Evolutionary conservation across 2,888 invertebrate species (phyloP).

Genomic region (Trachelus stipa): DNA sequence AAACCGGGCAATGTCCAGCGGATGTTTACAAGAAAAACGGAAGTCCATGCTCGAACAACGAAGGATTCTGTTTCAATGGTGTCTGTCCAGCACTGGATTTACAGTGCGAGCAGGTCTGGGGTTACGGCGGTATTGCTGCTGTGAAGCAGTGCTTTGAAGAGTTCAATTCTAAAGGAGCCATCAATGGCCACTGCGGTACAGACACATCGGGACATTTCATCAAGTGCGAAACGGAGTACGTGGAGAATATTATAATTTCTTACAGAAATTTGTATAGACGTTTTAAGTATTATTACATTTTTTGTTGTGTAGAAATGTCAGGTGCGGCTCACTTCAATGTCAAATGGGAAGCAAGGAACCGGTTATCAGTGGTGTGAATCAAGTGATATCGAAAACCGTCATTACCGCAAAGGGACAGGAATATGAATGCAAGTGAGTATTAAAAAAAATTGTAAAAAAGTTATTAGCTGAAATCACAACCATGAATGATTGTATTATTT

Average conservation of each 20-base stretch:
- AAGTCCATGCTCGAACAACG: conserved; percentile 78
- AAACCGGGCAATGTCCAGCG: conserved; percentile 87
- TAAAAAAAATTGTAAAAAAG: background rate
- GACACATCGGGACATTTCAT: conserved; percentile 80
- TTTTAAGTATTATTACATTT: background rate
- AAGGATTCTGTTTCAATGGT: conserved; percentile 91
- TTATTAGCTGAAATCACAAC: background rate
- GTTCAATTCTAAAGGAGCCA: conserved; percentile 95
- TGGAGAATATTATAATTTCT: background rate
- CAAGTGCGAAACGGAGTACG: conserved; percentile 86
- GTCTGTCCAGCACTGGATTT: conserved; percentile 87
- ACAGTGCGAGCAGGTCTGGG: conserved; percentile 96
- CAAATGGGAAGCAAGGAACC: conserved; percentile 88
- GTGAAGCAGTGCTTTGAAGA: conserved; percentile 92
- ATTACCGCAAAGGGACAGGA: conserved; percentile 90
- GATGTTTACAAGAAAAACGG: conserved; percentile 96
- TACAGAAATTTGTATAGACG: background rate
- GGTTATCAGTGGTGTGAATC: conserved; percentile 81
- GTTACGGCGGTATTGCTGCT: conserved; percentile 84
- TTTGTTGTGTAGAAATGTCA: conserved; percentile 78
- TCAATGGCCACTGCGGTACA: conserved; percentile 95
- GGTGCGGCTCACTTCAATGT: conserved; percentile 96
- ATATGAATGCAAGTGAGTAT: conserved; percentile 95
- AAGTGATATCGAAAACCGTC: conserved; percentile 87
- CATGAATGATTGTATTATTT: background rate